phyloP scores from a whole-genome alignment of 2,113 vertebrate species.

The Pica pica region DNA sequence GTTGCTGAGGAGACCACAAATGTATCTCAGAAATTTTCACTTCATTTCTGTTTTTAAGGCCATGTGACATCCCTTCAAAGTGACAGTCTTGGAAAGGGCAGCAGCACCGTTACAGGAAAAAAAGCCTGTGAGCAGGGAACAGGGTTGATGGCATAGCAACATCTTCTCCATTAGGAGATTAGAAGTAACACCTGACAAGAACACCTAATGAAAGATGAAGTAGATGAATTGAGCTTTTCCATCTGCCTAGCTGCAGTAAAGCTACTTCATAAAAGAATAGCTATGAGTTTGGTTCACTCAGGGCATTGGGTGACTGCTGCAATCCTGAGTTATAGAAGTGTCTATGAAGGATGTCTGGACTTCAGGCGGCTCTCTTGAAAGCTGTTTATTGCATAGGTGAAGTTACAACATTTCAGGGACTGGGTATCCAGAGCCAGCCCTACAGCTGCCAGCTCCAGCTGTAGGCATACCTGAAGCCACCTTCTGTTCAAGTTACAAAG shows the following conservation, averaged over 20 bases:
- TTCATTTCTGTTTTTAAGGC: background rate
- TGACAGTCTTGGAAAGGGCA: too few relatives aligned
- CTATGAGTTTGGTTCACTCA: background rate
- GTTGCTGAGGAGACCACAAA: constrained; percentile 6
- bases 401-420: too few relatives aligned
- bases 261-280: background rate
- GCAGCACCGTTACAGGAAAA: background rate
- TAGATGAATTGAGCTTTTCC: background rate
- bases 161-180: background rate
- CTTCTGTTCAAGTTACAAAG: too few relatives aligned
- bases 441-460: too few relatives aligned
- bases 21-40: background rate
- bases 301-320: background rate
- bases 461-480: too few relatives aligned
- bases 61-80: background rate
- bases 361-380: too few relatives aligned
- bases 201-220: background rate
- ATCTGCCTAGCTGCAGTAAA: background rate
- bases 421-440: too few relatives aligned
- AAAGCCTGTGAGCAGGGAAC: background rate
- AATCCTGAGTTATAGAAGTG: background rate
- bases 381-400: too few relatives aligned
- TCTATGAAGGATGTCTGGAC: too few relatives aligned
- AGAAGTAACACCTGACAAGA: background rate
- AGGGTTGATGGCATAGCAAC: background rate